Evolutionary conservation across 2,113 vertebrate genomes (phyloP), one percentile per base, ranked within the genome.

Genomic region (Chlamydotis undulata): DNA sequence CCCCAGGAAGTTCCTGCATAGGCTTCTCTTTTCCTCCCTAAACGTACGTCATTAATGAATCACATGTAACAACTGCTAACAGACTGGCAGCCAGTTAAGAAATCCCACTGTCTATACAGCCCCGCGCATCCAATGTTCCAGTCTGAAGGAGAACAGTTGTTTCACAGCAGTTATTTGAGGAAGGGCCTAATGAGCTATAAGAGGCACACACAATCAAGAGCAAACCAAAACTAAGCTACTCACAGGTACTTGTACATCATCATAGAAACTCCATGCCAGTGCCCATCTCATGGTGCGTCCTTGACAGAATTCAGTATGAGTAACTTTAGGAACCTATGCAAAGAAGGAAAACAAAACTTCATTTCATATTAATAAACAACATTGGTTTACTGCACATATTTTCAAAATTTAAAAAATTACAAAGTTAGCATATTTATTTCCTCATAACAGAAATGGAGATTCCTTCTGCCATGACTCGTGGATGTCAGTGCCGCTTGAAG

Each of bases 281-380:
- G 99, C 99, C 99, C 99, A 99, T 50, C 99, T 98, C 99, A 99
- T 99, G 60, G 99, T 99, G 23, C 99, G 98, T 17, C 99, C 99
- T 97, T 99, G 99, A 93, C 98, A 99, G 97, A 99, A 99, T 97
- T 99, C 99, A 18, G 99, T 99, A 93, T 99, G 98, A 33, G 99
- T 99, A 73, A 99, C 99, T 97, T 99, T 99, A 63, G 99, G 98
- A 65, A 99, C 99, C 99, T 99, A 93, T 19, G 87, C 25, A 94
- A 75, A 93, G 55, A 52, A 92, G 25, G n/a, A 89, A 79, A 3
- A 45, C 6, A 55, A 68, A 56, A 14, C 7, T 50, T 49, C 7
- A 33, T 61, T 70, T 73, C 17, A 8, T 43, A 60, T 64, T 45
- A 25, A 59, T 35, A 39, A 85, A 57, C n/a, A 75, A 22, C 21